A percentile compares a stretch with the other conserved stretches of the same genome.
Conservation (phyloP, 2,113 vertebrate species). For the Esox niger region DNA sequence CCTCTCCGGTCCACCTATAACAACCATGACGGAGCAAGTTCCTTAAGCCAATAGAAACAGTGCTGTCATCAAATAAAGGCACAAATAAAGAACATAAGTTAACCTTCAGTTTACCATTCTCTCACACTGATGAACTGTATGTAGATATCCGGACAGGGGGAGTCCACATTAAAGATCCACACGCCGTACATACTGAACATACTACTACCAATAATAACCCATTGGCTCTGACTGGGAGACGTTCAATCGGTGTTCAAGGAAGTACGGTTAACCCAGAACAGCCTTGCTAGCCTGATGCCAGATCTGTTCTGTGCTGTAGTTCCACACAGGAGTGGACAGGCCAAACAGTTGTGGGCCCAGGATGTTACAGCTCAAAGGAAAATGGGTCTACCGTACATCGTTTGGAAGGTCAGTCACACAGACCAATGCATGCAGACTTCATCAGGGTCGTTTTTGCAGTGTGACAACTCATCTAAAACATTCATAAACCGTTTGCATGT, state of each 20-base stretch:
- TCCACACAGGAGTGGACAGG: too few species aligned
- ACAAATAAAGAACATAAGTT: slow-evolving; percentile 52
- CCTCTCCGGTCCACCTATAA: background rate
- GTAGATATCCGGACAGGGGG: too few species aligned
- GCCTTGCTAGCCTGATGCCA: too few species aligned
- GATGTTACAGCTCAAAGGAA: too few species aligned
- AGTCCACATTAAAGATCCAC: background rate
- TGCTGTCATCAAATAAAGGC: slow-evolving; percentile 53
- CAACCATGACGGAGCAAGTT: slow-evolving; percentile 1
- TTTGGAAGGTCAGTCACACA: slow-evolving; percentile 29
- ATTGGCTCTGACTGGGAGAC: background rate
- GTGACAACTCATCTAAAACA: slow-evolving; percentile 43
- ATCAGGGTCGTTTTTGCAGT: slow-evolving; percentile 15
- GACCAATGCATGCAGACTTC: slow-evolving; percentile 39
- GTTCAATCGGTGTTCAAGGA: background rate
- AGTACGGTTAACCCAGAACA: background rate
- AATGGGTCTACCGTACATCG: background rate
- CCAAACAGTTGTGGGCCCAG: too few species aligned
- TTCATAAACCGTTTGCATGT: slow-evolving; percentile 28
- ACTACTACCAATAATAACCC: background rate
- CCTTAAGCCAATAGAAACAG: background rate
- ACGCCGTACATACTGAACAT: background rate
- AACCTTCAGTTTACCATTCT: slow-evolving; percentile 16
- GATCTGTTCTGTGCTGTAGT: too few species aligned
- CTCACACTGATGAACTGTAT: background rate